These are phyloP conservation scores for Lepetodrilus schrolli DNA, from an alignment of 2,888 invertebrate species.

Conservation along the genomic window DNA sequence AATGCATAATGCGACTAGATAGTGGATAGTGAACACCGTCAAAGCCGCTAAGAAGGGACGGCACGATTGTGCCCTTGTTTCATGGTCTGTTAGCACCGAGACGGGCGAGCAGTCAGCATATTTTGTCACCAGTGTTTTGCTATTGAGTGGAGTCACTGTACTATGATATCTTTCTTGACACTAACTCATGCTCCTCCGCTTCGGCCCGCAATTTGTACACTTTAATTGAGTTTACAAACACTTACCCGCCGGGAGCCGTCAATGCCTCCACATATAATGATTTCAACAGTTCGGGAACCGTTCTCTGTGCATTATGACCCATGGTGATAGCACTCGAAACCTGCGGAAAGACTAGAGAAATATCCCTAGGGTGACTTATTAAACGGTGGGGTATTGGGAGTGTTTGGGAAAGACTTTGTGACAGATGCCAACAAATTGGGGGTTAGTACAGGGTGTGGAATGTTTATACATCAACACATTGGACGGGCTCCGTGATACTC, in stretches of 20 bases:
- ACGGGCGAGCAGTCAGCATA: not conserved
- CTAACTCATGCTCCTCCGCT: constrained; percentile 20
- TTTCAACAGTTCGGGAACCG: not conserved
- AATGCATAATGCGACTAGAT: no score
- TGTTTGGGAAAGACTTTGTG: not conserved
- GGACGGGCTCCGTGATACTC: no score
- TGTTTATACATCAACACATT: no score
- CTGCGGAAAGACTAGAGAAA: not conserved
- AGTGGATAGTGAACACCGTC: no score
- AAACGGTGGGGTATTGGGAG: not conserved
- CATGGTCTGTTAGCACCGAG: not conserved
- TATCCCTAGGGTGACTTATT: not conserved
- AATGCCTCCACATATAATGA: not conserved
- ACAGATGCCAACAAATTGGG: not conserved
- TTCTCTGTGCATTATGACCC: not conserved
- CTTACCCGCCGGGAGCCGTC: not conserved
- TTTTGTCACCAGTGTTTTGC: constrained; percentile 5
- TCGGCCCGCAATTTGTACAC: constrained; percentile 31
- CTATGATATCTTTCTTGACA: constrained; percentile 29
- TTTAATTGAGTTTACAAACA: constrained; percentile 37
- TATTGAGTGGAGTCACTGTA: constrained; percentile 26
- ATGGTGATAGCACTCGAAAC: not conserved
- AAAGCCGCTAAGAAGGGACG: no score
- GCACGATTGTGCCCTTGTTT: not conserved
- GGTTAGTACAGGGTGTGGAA: no score